phyloP scores from a whole-genome alignment of 2,888 invertebrate species.

The Syrphus vitripennis region DNA sequence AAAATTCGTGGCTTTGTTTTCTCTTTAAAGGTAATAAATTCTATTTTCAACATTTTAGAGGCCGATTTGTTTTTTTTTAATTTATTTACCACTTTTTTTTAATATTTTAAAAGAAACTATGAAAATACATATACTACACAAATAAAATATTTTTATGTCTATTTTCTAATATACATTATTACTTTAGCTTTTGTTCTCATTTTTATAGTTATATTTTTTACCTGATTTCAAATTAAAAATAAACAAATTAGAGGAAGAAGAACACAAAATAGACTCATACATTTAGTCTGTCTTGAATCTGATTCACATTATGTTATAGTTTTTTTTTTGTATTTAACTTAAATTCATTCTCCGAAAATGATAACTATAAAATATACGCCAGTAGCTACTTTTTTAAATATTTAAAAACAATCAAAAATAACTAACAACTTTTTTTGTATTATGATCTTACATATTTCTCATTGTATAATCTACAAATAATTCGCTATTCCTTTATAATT shows the following conservation, averaged over 20 bases:
- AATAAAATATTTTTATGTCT: background rate
- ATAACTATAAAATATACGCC: slow-evolving; percentile 16
- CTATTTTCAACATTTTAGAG: slow-evolving; percentile 11
- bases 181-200: background rate
- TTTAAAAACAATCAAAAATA: slow-evolving; percentile 34
- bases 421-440: slow-evolving; percentile 18
- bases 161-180: slow-evolving; percentile 19
- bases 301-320: background rate
- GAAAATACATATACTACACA: background rate
- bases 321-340: background rate
- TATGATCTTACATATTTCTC: background rate
- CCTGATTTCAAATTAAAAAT: background rate
- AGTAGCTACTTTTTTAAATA: background rate
- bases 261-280: slow-evolving; percentile 18
- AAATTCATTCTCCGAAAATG: slow-evolving; percentile 5
- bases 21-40: background rate
- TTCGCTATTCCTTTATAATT: slow-evolving; percentile 48
- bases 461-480: slow-evolving; percentile 50
- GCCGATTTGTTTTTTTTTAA: background rate
- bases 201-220: background rate
- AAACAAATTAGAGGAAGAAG: slow-evolving; percentile 43
- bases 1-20: slow-evolving; percentile 20
- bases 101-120: slow-evolving; percentile 26
- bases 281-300: slow-evolving; percentile 46
- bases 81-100: background rate